Evolutionary conservation across 1,140 invertebrate genomes (phyloP).

Genomic region (Drosophila sechellia): DNA sequence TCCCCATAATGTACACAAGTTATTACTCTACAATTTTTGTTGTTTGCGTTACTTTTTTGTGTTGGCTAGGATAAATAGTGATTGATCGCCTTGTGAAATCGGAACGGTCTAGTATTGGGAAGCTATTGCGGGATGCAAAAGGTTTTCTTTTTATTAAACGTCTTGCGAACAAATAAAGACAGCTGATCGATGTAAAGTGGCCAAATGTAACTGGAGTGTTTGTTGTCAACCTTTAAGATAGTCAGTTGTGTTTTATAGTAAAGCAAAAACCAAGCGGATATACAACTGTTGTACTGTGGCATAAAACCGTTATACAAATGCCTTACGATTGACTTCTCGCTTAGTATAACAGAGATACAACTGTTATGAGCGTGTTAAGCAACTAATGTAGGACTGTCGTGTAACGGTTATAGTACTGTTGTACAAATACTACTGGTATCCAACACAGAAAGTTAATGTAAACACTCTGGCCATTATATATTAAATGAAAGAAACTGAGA

Average conservation of each 20-base stretch:
- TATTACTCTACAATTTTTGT: slow-evolving; percentile 52
- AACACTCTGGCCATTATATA: slow-evolving; percentile 7
- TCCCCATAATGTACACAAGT: slow-evolving; percentile 64
- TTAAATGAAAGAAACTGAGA: slow-evolving; percentile 3
- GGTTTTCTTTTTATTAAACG: background rate
- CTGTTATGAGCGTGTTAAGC: slow-evolving; percentile 1
- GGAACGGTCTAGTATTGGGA: slow-evolving; percentile 20
- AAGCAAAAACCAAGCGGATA: background rate
- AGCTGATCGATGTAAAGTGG: slow-evolving; percentile 9
- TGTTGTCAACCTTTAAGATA: background rate
- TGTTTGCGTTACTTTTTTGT: slow-evolving; percentile 30
- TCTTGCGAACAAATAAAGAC: slow-evolving; percentile 5
- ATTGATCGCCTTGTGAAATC: slow-evolving; percentile 34
- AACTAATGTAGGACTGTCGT: slow-evolving; percentile 2
- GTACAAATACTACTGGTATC: background rate
- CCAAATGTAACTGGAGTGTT: slow-evolving; percentile 1
- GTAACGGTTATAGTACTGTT: background rate
- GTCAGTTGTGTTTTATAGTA: background rate
- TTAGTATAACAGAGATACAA: background rate
- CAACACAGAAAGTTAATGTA: background rate
- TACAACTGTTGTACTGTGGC: background rate
- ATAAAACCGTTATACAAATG: background rate
- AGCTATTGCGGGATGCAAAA: slow-evolving; percentile 1
- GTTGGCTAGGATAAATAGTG: slow-evolving; percentile 26
- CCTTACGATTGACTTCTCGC: background rate